Percentiles rank a stretch among this genome's conserved stretches.
phyloP scores from a whole-genome alignment of 1,140 invertebrate species.

The Sitophilus oryzae region DNA sequence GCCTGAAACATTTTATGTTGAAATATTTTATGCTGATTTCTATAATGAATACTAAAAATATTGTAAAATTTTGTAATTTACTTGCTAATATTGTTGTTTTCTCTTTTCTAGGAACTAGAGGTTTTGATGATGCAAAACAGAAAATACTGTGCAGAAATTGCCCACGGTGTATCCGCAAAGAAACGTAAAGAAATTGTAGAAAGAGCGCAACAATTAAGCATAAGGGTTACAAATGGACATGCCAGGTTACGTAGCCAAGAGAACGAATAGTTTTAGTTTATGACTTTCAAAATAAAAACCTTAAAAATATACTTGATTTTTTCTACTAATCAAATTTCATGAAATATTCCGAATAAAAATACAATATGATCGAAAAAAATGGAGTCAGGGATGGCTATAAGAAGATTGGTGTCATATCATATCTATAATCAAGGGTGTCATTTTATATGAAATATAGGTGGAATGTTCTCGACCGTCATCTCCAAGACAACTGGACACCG shows the following conservation, averaged over 20 bases:
- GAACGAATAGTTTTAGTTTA: constrained; percentile 75
- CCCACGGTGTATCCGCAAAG: constrained; percentile 92
- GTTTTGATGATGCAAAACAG: constrained; percentile 98
- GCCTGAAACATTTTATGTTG: constrained; percentile 37
- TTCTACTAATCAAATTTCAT: too few relatives aligned
- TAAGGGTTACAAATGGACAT: constrained; percentile 92
- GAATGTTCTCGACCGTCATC: too few relatives aligned
- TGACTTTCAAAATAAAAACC: not conserved
- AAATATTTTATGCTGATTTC: constrained; percentile 12
- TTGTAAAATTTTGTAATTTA: not conserved
- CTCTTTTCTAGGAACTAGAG: constrained; percentile 82
- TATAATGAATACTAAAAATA: not conserved
- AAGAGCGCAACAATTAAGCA: constrained; percentile 90
- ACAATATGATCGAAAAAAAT: too few relatives aligned
- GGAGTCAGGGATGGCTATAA: too few relatives aligned
- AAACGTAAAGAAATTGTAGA: constrained; percentile 95
- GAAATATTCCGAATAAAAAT: too few relatives aligned
- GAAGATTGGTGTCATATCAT: too few relatives aligned
- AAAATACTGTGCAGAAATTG: constrained; percentile 95
- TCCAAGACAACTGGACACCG: too few relatives aligned
- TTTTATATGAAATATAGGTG: too few relatives aligned
- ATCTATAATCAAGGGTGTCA: too few relatives aligned
- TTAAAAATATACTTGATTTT: not conserved
- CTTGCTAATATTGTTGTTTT: not conserved
- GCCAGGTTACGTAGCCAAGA: constrained; percentile 96